Evolutionary conservation across 2,888 invertebrate species (phyloP).

Genomic region (Apotomis turbidana): DNA sequence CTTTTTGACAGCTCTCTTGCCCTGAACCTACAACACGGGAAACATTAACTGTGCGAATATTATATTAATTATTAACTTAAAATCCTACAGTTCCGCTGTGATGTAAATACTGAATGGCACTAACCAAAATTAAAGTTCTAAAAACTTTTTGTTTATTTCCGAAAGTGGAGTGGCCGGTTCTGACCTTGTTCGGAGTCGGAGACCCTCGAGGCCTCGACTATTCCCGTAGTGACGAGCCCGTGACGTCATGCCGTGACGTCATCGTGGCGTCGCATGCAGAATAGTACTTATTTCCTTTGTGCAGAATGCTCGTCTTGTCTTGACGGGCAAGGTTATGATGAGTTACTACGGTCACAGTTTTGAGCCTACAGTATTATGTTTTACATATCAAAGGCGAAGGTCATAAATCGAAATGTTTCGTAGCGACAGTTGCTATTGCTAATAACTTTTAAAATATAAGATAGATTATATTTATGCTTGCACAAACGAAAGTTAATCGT

Average conservation of each 20-base stretch:
- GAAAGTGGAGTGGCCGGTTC: not conserved
- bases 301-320: not conserved
- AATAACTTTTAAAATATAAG: too few relatives aligned
- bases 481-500: too few relatives aligned
- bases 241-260: slow-evolving; percentile 44
- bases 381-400: not conserved
- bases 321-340: not conserved
- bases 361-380: not conserved
- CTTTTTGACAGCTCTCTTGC: too few relatives aligned
- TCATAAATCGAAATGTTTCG: too few relatives aligned
- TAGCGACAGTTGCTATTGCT: too few relatives aligned
- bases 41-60: too few relatives aligned
- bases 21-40: too few relatives aligned
- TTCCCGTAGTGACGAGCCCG: slow-evolving; percentile 3
- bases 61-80: too few relatives aligned
- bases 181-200: slow-evolving; percentile 12
- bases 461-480: too few relatives aligned
- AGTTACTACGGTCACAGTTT: not conserved
- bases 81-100: too few relatives aligned
- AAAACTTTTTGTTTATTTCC: not conserved
- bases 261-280: slow-evolving; percentile 34
- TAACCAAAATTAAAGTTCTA: not conserved
- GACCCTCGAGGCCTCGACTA: not conserved
- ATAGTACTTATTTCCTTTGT: not conserved
- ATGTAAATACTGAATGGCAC: too few relatives aligned